phyloP scores from a whole-genome alignment of 2,888 invertebrate genomes.

The Brachylomia viminalis region DNA sequence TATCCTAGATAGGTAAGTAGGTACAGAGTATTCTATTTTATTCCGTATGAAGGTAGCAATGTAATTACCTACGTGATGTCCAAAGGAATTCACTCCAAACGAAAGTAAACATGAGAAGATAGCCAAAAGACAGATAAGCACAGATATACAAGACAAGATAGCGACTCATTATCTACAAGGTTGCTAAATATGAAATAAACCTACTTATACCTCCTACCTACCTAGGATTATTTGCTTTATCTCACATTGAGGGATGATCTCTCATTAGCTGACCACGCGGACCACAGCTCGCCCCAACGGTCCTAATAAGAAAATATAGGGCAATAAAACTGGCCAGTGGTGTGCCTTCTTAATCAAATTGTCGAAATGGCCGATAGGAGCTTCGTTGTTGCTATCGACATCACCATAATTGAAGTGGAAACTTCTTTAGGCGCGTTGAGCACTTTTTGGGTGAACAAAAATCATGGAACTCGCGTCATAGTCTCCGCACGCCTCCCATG shows the following conservation, averaged over 20 bases:
- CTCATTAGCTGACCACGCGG: slow-evolving; percentile 60
- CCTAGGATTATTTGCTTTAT: slow-evolving; percentile 22
- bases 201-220: neutral
- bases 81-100: neutral
- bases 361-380: slow-evolving; percentile 80
- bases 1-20: neutral
- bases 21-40: neutral
- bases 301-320: slow-evolving; percentile 89
- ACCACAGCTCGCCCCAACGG: slow-evolving; percentile 70
- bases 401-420: slow-evolving; percentile 70
- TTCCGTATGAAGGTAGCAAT: neutral
- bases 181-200: neutral
- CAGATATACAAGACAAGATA: no score
- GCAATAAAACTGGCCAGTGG: slow-evolving; percentile 85
- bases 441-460: no score
- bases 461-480: no score
- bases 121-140: no score
- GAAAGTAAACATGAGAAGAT: neutral
- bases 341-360: slow-evolving; percentile 86
- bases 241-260: slow-evolving; percentile 49
- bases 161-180: neutral
- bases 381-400: slow-evolving; percentile 60
- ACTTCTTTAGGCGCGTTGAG: no score
- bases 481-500: no score
- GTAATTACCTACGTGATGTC: no score